A percentile compares a stretch with the other conserved stretches of the same genome.
Conservation (phyloP, 53 echinoderm and acorn worm species). For the Antedon mediterranea region DNA sequence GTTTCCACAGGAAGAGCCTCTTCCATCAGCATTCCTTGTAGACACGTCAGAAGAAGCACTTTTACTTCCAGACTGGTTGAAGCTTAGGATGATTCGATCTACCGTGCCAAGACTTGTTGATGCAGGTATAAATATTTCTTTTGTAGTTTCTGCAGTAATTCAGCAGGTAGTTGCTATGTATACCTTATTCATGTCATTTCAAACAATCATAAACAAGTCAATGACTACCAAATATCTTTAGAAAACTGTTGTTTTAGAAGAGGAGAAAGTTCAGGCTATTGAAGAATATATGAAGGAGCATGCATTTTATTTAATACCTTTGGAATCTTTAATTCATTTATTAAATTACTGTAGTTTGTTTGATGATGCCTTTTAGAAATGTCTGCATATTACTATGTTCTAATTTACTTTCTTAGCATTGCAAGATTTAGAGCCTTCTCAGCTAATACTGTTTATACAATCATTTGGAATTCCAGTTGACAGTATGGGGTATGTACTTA, state of each 20-base stretch:
- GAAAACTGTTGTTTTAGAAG: no score
- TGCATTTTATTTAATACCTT: no score
- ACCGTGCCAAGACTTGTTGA: conserved; percentile 53
- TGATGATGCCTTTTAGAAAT: neutral
- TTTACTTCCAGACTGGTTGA: conserved; percentile 97
- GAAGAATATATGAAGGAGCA: no score
- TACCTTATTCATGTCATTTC: no score
- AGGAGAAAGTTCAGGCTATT: no score
- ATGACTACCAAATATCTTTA: no score
- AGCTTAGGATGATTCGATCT: conserved; percentile 81
- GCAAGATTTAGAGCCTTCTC: conserved; percentile 85
- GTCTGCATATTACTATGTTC: neutral
- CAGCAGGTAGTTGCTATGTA: no score
- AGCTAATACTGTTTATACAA: conserved; percentile 92
- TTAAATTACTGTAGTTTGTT: neutral
- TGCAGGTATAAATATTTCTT: no score
- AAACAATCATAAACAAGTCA: no score
- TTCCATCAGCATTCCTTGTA: conserved; percentile 80
- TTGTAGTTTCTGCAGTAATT: no score
- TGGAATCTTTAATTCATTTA: no score
- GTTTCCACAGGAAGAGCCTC: conserved; percentile 59
- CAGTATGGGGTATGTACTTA: conserved; percentile 64
- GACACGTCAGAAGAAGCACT: conserved; percentile 95
- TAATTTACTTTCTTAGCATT: conserved; percentile 46
- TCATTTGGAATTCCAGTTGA: conserved; percentile 91